Evolutionary conservation across 2,113 vertebrate species (phyloP).

Genomic region (Peromyscus polionotus): DNA sequence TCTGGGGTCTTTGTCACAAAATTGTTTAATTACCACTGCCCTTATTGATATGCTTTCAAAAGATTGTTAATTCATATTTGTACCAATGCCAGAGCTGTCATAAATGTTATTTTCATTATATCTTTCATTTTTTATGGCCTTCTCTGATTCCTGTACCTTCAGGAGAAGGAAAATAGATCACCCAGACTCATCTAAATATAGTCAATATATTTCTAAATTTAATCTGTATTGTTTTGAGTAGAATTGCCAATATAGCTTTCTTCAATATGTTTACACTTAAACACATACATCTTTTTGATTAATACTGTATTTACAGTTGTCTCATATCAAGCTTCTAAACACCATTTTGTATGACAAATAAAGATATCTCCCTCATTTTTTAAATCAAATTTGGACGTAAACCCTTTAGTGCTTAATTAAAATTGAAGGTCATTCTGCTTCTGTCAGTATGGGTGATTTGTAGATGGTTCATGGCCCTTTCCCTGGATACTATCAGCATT

Average conservation of each 20-base stretch:
- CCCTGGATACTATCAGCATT: background rate
- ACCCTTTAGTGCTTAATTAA: slow-evolving; percentile 6
- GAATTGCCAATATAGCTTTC: background rate
- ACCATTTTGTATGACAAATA: background rate
- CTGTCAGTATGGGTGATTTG: background rate
- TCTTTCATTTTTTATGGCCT: background rate
- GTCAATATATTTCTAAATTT: slow-evolving; percentile 43
- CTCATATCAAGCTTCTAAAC: background rate
- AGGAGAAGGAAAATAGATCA: background rate
- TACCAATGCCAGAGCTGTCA: background rate
- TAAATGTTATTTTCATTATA: background rate
- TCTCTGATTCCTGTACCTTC: background rate
- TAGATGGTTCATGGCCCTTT: background rate
- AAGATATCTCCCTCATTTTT: background rate
- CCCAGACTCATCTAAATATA: background rate
- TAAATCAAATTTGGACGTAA: background rate
- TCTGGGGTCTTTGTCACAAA: background rate
- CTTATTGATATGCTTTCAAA: slow-evolving; percentile 57
- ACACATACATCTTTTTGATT: background rate
- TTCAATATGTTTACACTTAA: background rate
- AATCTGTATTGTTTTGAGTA: slow-evolving; percentile 17
- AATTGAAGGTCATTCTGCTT: slow-evolving; percentile 11
- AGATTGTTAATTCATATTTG: slow-evolving; percentile 40
- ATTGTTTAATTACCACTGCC: slow-evolving; percentile 30
- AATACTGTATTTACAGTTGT: background rate